Conservation (phyloP, 2,888 invertebrate species). For the Elgonia sp. region DNA sequence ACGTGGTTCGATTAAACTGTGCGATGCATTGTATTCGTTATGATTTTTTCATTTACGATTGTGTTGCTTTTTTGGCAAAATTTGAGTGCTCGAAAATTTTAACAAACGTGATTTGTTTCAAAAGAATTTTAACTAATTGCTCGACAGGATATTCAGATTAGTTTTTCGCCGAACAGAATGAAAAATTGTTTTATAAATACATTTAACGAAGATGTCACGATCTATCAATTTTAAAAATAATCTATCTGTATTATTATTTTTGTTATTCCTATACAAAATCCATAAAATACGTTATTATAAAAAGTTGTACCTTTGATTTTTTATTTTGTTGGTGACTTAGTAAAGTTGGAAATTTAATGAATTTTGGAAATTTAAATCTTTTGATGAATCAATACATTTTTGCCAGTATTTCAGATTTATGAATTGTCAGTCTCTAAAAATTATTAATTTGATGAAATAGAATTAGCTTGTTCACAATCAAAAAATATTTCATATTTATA, state of each 20-base stretch:
- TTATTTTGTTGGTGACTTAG: too few species aligned
- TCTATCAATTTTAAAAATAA: constrained; percentile 35
- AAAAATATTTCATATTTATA: too few species aligned
- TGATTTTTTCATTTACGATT: neutral
- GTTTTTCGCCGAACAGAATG: neutral
- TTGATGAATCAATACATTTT: too few species aligned
- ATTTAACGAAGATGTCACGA: constrained; percentile 38
- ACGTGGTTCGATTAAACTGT: constrained; percentile 17
- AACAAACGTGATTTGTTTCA: constrained; percentile 29
- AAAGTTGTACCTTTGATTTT: too few species aligned
- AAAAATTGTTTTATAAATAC: constrained; percentile 52
- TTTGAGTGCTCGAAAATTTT: constrained; percentile 8
- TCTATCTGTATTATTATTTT: neutral
- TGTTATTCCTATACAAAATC: neutral
- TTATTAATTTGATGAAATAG: too few species aligned
- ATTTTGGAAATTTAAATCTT: too few species aligned
- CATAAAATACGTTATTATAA: neutral
- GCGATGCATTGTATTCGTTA: neutral
- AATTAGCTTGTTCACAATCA: too few species aligned
- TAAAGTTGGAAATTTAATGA: too few species aligned
- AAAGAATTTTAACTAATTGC: constrained; percentile 23
- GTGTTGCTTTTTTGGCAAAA: neutral
- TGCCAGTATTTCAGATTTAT: too few species aligned
- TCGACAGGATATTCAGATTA: constrained; percentile 22
- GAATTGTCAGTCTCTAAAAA: too few species aligned